These are phyloP conservation scores for Columba guinea DNA, from an alignment of 2,797 vertebrate species.

Conservation along the genomic window DNA sequence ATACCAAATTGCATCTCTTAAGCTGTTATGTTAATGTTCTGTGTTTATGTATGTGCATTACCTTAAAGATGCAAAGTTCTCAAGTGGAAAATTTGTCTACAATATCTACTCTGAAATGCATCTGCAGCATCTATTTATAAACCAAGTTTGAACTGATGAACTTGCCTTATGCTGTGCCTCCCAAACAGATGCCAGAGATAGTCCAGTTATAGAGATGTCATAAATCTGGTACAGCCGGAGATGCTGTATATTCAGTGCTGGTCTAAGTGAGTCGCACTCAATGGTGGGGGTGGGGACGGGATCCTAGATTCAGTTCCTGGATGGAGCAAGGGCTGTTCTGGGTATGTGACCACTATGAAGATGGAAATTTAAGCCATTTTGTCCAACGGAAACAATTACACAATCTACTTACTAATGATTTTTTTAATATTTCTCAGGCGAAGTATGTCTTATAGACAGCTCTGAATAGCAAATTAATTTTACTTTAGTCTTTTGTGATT, in stretches of 20 bases:
- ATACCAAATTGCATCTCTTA: neutral
- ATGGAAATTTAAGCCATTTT: neutral
- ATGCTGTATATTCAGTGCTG: neutral
- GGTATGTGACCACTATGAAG: neutral
- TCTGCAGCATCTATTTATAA: slow-evolving; percentile 33
- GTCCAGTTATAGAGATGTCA: neutral
- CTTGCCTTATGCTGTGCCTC: slow-evolving; percentile 36
- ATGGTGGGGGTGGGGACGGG: accelerated
- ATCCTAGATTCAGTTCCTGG: neutral
- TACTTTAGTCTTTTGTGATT: slow-evolving; percentile 6
- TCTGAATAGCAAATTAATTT: slow-evolving; percentile 48
- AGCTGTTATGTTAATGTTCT: neutral
- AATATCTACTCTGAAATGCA: neutral
- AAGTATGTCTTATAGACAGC: neutral
- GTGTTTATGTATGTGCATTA: slow-evolving; percentile 18
- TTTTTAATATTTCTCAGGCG: neutral
- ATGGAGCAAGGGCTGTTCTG: neutral
- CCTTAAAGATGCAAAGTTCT: slow-evolving; percentile 27
- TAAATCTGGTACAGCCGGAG: neutral
- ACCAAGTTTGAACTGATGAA: slow-evolving; percentile 10
- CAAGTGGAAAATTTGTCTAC: neutral
- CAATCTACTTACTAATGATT: neutral
- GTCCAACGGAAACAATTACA: neutral
- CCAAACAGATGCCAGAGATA: slow-evolving; percentile 23
- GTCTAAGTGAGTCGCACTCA: neutral